A percentile compares a stretch with the other conserved stretches of the same genome.
Conservation (phyloP, 2,888 invertebrate species). For the Lordiphosa fenestrarum region DNA sequence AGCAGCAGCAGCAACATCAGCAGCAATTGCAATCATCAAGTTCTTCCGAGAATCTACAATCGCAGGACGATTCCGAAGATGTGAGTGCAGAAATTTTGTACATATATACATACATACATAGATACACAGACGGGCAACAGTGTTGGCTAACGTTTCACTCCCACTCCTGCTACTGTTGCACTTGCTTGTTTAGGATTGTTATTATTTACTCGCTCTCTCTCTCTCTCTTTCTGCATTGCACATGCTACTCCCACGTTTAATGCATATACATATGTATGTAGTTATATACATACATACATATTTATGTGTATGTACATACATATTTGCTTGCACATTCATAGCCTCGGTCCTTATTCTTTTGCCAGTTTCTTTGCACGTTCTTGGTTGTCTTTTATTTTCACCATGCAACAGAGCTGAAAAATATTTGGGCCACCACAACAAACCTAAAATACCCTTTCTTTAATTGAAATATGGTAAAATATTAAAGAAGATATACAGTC, state of each 20-base stretch:
- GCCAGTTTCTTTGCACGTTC: conserved; percentile 42
- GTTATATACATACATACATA: conserved; percentile 9
- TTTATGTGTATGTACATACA: conserved; percentile 30
- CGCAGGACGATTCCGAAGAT: conserved; percentile 78
- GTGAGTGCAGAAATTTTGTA: conserved; percentile 53
- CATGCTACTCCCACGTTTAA: conserved; percentile 1
- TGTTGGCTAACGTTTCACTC: no score
- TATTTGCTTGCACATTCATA: conserved; percentile 50
- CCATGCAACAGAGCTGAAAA: conserved; percentile 38
- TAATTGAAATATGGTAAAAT: background rate
- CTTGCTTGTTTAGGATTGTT: no score
- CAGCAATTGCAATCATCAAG: conserved; percentile 77
- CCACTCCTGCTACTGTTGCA: no score
- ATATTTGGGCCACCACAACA: background rate
- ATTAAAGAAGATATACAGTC: background rate
- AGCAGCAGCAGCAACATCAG: conserved; percentile 64
- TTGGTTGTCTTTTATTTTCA: conserved; percentile 18
- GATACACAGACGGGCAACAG: no score
- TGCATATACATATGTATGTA: conserved; percentile 2
- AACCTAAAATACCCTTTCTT: conserved; percentile 1
- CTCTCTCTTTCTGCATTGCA: background rate
- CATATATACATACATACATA: background rate
- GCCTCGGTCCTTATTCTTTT: conserved; percentile 54
- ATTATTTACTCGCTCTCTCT: background rate
- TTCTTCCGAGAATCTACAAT: conserved; percentile 78